Evolutionary conservation across 2,888 invertebrate genomes (phyloP).

Genomic region (Drosophila longiperda): DNA sequence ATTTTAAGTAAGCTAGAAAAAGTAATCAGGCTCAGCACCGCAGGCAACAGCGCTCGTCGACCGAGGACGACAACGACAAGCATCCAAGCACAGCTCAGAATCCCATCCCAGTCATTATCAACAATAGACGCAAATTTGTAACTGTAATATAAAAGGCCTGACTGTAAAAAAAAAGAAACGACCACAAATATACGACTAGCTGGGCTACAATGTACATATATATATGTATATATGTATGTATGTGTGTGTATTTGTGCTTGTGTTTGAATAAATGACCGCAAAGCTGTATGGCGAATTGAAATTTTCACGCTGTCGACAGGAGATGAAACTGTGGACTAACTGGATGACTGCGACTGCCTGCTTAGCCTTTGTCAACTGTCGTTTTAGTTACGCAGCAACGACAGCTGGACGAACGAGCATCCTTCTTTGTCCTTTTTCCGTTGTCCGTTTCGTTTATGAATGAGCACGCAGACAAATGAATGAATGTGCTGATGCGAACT

Average conservation of each 20-base stretch:
- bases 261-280: constrained; percentile 71
- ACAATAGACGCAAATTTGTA: constrained; percentile 78
- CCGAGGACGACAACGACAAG: constrained; percentile 15
- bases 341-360: constrained; percentile 57
- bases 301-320: constrained; percentile 70
- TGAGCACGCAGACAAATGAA: constrained; percentile 68
- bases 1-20: constrained; percentile 78
- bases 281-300: constrained; percentile 77
- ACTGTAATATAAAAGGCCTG: constrained; percentile 69
- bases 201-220: background rate
- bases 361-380: constrained; percentile 77
- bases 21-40: constrained; percentile 72
- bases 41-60: constrained; percentile 30
- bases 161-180: constrained; percentile 26
- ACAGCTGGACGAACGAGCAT: constrained; percentile 54
- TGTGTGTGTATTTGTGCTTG: constrained; percentile 12
- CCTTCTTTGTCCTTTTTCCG: constrained; percentile 11
- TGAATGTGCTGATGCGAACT: constrained; percentile 66
- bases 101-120: constrained; percentile 45
- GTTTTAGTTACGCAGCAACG: constrained; percentile 67
- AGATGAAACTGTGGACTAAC: constrained; percentile 57
- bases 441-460: constrained; percentile 72
- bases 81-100: constrained; percentile 4
- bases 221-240: background rate
- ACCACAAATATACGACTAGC: constrained; percentile 10